Evolutionary conservation across 2,113 vertebrate genomes (phyloP).

Genomic region (Microcebus griseorufus): DNA sequence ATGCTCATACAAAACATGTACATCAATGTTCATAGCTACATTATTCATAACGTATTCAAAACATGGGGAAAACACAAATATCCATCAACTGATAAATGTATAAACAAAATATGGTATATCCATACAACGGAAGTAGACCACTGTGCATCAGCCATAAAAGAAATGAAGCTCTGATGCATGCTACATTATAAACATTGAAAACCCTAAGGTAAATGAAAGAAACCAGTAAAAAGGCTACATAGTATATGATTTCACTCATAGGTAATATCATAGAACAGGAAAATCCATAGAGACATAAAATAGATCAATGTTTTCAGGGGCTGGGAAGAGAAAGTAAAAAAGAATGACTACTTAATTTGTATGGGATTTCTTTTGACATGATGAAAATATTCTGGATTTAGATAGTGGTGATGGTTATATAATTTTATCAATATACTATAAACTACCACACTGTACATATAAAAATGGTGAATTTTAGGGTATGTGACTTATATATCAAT

Average conservation of each 20-base stretch:
- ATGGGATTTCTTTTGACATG: neutral
- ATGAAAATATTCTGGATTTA: neutral
- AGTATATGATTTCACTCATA: neutral
- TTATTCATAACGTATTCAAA: neutral
- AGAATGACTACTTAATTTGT: neutral
- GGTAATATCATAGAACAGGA: neutral
- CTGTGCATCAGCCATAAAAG: neutral
- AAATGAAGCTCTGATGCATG: neutral
- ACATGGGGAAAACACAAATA: neutral
- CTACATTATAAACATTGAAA: neutral
- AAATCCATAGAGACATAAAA: neutral
- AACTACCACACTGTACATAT: neutral
- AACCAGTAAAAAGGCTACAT: neutral
- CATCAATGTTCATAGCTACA: neutral
- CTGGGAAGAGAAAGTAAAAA: neutral
- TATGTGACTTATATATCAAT: neutral
- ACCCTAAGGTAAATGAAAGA: neutral
- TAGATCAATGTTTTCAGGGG: neutral
- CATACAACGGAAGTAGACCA: neutral
- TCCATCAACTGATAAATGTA: neutral
- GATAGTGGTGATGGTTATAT: neutral
- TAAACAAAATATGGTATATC: neutral
- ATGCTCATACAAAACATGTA: neutral
- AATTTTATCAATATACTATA: neutral
- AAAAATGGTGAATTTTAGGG: neutral